Evolutionary conservation across 2,888 invertebrate species (phyloP).

Genomic region (Alloplasta piceator): DNA sequence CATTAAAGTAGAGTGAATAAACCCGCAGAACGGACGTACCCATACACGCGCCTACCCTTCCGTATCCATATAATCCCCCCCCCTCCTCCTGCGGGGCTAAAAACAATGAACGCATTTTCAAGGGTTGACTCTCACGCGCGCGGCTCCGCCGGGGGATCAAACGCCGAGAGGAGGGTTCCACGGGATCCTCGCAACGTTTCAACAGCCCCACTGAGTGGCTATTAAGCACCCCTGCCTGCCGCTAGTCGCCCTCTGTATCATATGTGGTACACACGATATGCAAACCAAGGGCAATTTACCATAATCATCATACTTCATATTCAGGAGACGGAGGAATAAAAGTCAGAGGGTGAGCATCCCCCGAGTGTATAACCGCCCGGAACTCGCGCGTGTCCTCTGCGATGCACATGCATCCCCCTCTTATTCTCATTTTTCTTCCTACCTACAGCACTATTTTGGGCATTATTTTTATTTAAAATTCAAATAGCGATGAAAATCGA

Average conservation of each 20-base stretch:
- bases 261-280: conserved; percentile 55
- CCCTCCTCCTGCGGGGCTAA: conserved; percentile 42
- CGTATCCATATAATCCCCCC: neutral
- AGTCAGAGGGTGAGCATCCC: conserved; percentile 2
- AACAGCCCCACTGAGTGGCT: conserved; percentile 81
- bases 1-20: neutral
- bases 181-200: conserved; percentile 70
- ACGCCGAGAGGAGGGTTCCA: conserved; percentile 79
- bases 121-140: conserved; percentile 64
- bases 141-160: conserved; percentile 78
- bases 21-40: conserved; percentile 53
- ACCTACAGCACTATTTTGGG: too few species aligned
- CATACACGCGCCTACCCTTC: conserved; percentile 53
- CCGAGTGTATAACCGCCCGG: too few species aligned
- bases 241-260: conserved; percentile 62
- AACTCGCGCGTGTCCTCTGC: neutral
- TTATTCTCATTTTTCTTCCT: neutral
- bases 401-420: conserved; percentile 3
- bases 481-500: too few species aligned
- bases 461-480: too few species aligned
- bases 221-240: conserved; percentile 76
- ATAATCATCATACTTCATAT: conserved; percentile 79
- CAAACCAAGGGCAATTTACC: conserved; percentile 80
- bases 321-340: conserved; percentile 72
- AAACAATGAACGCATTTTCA: conserved; percentile 63